Evolutionary conservation across 2,888 invertebrate genomes (phyloP).

Genomic region (Drosophila peninsularis): DNA sequence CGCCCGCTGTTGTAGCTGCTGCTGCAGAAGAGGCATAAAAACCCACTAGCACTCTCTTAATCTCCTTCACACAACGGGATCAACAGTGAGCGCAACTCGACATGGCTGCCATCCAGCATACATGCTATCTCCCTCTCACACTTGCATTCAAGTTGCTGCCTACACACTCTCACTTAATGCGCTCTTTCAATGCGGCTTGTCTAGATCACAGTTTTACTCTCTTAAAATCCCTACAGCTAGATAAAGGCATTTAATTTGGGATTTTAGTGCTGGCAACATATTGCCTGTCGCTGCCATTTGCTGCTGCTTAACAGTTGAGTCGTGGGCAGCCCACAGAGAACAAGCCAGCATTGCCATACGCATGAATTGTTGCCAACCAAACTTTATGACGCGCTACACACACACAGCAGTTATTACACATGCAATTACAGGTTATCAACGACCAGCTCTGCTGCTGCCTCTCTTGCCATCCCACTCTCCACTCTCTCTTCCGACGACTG

Average conservation of each 20-base stretch:
- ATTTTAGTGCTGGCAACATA: constrained; percentile 5
- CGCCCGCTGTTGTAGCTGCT: not conserved
- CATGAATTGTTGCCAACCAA: constrained; percentile 47
- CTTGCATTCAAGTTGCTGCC: no score
- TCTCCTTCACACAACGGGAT: not conserved
- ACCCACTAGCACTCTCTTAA: not conserved
- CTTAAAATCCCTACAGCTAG: constrained; percentile 2
- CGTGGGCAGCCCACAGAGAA: constrained; percentile 20
- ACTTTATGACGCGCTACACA: constrained; percentile 37
- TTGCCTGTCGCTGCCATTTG: constrained; percentile 4
- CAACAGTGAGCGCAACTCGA: not conserved
- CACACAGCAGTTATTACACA: constrained; percentile 34
- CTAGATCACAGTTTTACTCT: not conserved
- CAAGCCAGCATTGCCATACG: constrained; percentile 25
- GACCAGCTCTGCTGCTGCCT: not conserved
- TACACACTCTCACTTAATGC: not conserved
- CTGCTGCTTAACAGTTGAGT: constrained; percentile 5
- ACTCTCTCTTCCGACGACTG: not conserved
- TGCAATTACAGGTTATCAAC: constrained; percentile 56
- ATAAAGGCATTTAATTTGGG: constrained; percentile 5
- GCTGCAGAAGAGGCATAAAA: no score
- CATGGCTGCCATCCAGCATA: not conserved
- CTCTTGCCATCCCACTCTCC: not conserved
- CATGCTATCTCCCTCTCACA: not conserved
- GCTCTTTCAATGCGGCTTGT: not conserved